Conservation (phyloP, 2,888 invertebrate species). For the Chymomyza caudatula region DNA sequence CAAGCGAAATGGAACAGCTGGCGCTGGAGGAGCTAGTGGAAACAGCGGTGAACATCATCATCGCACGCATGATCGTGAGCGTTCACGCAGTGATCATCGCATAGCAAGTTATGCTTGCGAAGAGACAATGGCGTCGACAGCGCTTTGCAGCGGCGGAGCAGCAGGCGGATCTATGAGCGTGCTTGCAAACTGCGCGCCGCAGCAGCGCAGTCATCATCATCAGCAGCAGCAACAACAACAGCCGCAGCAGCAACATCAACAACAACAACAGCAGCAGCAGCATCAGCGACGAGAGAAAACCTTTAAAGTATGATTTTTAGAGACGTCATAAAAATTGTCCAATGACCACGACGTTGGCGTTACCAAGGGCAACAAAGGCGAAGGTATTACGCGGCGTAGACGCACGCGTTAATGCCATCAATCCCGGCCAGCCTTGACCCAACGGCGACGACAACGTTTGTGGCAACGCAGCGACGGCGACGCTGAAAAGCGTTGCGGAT, state of each 20-base stretch:
- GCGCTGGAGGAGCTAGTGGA: constrained; percentile 29
- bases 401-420: constrained; percentile 51
- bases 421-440: too few species aligned
- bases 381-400: constrained; percentile 47
- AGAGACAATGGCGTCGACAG: constrained; percentile 41
- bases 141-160: constrained; percentile 41
- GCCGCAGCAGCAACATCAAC: constrained; percentile 52
- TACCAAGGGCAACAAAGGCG: constrained; percentile 27
- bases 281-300: constrained; percentile 78
- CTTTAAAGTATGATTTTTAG: constrained; percentile 79
- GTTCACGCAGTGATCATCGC: constrained; percentile 75
- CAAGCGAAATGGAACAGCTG: constrained; percentile 62
- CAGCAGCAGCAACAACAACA: constrained; percentile 33
- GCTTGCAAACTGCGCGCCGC: constrained; percentile 34
- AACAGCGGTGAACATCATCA: constrained; percentile 39
- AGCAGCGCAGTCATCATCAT: constrained; percentile 43
- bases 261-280: constrained; percentile 73
- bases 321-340: constrained; percentile 79
- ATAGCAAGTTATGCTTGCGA: constrained; percentile 73
- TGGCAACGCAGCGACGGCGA: constrained; percentile 1
- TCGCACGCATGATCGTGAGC: constrained; percentile 67
- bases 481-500: constrained; percentile 60
- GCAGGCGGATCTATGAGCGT: constrained; percentile 51
- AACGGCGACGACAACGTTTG: constrained; percentile 20
- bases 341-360: constrained; percentile 54